Evolutionary conservation across 2,888 invertebrate genomes (phyloP).

Genomic region (Fabriciana adippe): DNA sequence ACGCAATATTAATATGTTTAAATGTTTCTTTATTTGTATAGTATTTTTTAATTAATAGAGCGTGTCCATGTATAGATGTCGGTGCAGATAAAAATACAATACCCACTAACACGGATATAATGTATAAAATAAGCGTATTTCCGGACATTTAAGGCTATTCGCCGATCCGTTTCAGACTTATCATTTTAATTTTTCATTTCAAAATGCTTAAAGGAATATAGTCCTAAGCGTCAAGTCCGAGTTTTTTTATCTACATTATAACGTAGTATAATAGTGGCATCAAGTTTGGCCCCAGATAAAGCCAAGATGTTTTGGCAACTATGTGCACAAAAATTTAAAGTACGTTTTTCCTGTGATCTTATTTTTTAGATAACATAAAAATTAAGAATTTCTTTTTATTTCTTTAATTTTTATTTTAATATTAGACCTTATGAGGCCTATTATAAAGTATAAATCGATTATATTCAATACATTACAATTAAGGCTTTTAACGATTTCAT

Average conservation of each 20-base stretch:
- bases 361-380: too few relatives aligned
- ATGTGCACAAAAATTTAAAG: background rate
- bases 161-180: slow-evolving; percentile 75
- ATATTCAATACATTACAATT: too few relatives aligned
- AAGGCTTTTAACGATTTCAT: too few relatives aligned
- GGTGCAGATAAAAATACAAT: slow-evolving; percentile 64
- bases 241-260: slow-evolving; percentile 8
- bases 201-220: slow-evolving; percentile 37
- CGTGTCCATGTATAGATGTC: slow-evolving; percentile 21
- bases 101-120: slow-evolving; percentile 75
- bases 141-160: slow-evolving; percentile 65
- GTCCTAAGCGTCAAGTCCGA: slow-evolving; percentile 22
- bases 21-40: background rate
- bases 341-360: background rate
- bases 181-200: slow-evolving; percentile 63
- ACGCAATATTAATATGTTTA: background rate
- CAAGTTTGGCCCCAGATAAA: slow-evolving; percentile 1
- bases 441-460: too few relatives aligned
- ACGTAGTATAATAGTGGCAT: background rate
- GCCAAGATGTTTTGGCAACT: slow-evolving; percentile 16
- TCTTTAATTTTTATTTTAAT: too few relatives aligned
- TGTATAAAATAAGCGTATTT: slow-evolving; percentile 81
- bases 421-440: too few relatives aligned
- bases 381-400: too few relatives aligned
- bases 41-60: background rate